A percentile compares a stretch with the other conserved stretches of the same genome.
phyloP scores from a whole-genome alignment of 2,888 invertebrate species.

The Rhagonycha fulva region DNA sequence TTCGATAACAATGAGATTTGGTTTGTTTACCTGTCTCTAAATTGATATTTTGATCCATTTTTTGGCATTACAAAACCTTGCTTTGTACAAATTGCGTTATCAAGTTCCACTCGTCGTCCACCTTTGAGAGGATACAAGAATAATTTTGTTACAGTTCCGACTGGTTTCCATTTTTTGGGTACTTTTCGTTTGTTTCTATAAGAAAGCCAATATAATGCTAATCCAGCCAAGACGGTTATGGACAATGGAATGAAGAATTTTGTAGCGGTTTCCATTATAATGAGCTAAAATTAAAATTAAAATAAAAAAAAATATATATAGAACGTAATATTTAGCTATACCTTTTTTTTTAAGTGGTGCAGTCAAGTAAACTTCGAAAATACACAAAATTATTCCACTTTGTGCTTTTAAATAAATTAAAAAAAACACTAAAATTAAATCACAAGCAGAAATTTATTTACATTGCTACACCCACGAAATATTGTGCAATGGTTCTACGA shows the following conservation, averaged over 20 bases:
- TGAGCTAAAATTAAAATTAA: too few relatives aligned
- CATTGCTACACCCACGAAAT: too few relatives aligned
- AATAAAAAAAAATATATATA: too few relatives aligned
- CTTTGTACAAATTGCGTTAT: slow-evolving; percentile 46
- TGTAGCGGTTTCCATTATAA: not conserved
- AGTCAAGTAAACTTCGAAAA: too few relatives aligned
- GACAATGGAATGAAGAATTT: not conserved
- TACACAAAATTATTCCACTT: too few relatives aligned
- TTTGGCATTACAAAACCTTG: slow-evolving; percentile 41
- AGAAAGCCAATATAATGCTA: slow-evolving; percentile 32
- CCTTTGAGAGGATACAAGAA: slow-evolving; percentile 53
- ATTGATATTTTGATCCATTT: slow-evolving; percentile 22
- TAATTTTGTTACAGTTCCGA: slow-evolving; percentile 47
- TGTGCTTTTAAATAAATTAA: too few relatives aligned
- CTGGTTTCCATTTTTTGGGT: slow-evolving; percentile 47
- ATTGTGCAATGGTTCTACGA: too few relatives aligned
- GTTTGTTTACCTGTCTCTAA: not conserved
- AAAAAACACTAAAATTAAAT: too few relatives aligned
- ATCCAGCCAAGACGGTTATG: not conserved
- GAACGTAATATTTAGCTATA: too few relatives aligned
- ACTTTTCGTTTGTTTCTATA: slow-evolving; percentile 41
- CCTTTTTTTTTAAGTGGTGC: too few relatives aligned
- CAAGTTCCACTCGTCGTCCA: slow-evolving; percentile 44
- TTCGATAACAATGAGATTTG: not conserved
- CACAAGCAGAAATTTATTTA: too few relatives aligned